Evolutionary conservation across 2,888 invertebrate species (phyloP), one percentile per base, ranked within the genome.

Genomic region (Penaeus monodon): DNA sequence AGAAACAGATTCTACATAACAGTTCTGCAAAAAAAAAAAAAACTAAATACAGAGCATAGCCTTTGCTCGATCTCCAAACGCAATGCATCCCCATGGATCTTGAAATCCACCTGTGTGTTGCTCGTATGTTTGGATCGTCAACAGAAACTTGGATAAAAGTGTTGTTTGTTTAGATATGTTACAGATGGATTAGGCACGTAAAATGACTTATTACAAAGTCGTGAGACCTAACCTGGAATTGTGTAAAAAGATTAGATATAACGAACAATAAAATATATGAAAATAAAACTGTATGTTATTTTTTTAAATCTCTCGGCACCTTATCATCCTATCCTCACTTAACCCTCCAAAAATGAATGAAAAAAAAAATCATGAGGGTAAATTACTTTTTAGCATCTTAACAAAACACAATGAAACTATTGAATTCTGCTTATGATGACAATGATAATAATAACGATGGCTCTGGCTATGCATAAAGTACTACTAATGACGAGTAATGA

Each of bases 181-280:
- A 82, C 10, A 73, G 70, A 70, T 82, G 82, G 82, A 82, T 73
- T 73, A 73, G 81, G 81, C 81, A 68, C 63, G 73, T 82, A 27
- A 70, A 73, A 44, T 73, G 65, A 38, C 81, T 82, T 82, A 70
- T 82, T 73, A 70, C 73, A 73, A 73, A 82, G 73, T 70, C 70
- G 33, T 63, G 70, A 73, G 73, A 73, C 68, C 82, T 82, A 82
- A 82, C 82, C 70, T 68, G 65, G 73, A 82, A 70, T 82, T 82
- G 82, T 82, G 82, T 82, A 82, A 82, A 82, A 82, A 82, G 49
- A 82, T 82, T 82, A 82, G 82, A 82, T 38, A 82, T 82, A 82
- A 82, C 82, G 73, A 82, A 82, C 44, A 82, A 82, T 82, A 82
- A 44, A 70, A 82, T 29, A 49, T 70, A 82, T 73, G 49, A 82